phyloP scores from a whole-genome alignment of 2,113 vertebrate genomes.

The Ascaphus truei region DNA sequence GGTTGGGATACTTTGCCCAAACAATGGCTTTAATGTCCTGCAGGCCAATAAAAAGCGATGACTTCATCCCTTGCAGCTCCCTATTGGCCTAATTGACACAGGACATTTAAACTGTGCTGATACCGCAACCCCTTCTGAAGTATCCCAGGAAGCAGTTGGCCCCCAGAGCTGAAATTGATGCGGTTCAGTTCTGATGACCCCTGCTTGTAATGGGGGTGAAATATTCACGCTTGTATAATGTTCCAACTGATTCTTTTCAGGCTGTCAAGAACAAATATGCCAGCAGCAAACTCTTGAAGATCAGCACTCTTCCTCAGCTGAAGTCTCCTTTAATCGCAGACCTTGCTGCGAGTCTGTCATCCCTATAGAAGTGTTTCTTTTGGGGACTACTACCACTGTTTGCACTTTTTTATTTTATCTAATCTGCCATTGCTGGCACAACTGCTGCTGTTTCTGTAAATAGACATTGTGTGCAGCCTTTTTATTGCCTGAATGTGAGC shows the following conservation, averaged over 20 bases:
- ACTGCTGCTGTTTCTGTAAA: constrained; percentile 43
- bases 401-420: constrained; percentile 34
- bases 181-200: no score
- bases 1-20: no score
- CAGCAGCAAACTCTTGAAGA: constrained; percentile 74
- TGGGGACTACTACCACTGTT: not conserved
- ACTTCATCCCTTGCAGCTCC: no score
- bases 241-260: constrained; percentile 64
- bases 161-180: no score
- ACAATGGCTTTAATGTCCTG: no score
- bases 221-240: no score
- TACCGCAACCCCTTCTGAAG: no score
- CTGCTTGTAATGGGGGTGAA: no score
- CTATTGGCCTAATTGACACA: no score
- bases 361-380: not conserved
- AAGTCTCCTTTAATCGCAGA: constrained; percentile 55
- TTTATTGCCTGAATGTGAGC: not conserved
- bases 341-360: constrained; percentile 62
- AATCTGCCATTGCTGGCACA: not conserved
- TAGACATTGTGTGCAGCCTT: constrained; percentile 12
- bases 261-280: constrained; percentile 85
- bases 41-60: no score
- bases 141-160: no score
- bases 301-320: constrained; percentile 80
- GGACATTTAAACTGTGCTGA: no score